Base-by-base conservation (phyloP, 2,888 invertebrate species). In the Nomada fucata region DNA sequence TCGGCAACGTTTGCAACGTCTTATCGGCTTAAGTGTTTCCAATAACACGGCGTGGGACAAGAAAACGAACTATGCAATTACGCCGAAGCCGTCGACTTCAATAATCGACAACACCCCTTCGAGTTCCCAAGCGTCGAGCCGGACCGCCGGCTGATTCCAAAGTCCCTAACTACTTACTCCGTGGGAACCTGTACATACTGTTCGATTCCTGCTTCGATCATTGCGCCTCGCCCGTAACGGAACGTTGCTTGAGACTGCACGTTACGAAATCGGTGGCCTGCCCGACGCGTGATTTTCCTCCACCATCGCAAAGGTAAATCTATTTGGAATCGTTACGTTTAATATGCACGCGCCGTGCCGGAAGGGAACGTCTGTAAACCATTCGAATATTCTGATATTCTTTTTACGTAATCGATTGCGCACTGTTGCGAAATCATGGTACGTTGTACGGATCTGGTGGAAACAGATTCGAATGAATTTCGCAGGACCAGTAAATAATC, bases 21-120 rank as follows among this genome's bases (percentile, higher is more conserved):
- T 79, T 80, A 81, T 73, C 76, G 69, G 88, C 69, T 76, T 76
- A 79, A 74, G 79, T 79, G 83, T 82, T 82, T 79, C 87, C 86
- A 80, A 86, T 87, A 89, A 87, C 84, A 86, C 75, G 64, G 84
- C 65, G 20, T 18, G 79, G 83, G 74, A 83, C 84, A 86, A 82
- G 85, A 85, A 85, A 85, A 86, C 85, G 85, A 86, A 88, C 89
- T 89, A 87, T 88, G 89, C 89, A 86, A 89, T 89, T 89, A 88
- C 85, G 83, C 73, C 79, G 75, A 82, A 78, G 84, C 85, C 85
- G 85, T 81, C 85, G 85, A 89, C 80, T 88, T 89, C 85, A 86
- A 88, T 89, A 88, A 89, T 88, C 89, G 85, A 88, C 87, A 84
- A 88, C 85, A 89, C 73, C 64, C 88, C 82, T 76, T 67, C 77